phyloP scores from a whole-genome alignment of 2,888 invertebrate species.

The Lycophotia porphyrea region DNA sequence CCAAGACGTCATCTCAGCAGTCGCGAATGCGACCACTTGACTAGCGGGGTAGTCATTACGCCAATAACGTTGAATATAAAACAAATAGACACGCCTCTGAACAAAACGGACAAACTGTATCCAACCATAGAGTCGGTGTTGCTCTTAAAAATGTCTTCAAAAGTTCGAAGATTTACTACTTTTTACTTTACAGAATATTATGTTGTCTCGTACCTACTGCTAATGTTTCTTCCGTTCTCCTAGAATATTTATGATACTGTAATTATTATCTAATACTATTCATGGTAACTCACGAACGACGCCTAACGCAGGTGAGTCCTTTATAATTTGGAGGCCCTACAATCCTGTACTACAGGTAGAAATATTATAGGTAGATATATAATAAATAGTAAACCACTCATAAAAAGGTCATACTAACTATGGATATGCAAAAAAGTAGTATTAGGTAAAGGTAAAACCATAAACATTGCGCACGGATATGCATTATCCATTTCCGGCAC shows the following conservation, averaged over 20 bases:
- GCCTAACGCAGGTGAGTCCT: neutral
- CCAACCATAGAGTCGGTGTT: neutral
- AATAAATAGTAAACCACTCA: neutral
- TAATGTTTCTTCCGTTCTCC: neutral
- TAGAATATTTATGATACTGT: neutral
- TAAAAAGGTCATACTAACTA: neutral
- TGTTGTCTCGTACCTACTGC: neutral
- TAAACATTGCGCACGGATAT: constrained; percentile 16
- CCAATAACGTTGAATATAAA: neutral
- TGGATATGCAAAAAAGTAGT: no score
- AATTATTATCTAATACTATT: neutral
- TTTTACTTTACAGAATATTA: neutral
- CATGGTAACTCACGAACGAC: neutral
- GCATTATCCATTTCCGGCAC: constrained; percentile 36
- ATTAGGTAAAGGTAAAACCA: neutral
- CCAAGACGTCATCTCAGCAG: no score
- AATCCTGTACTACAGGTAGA: neutral
- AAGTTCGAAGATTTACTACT: neutral
- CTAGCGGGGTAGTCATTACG: no score
- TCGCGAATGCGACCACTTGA: no score
- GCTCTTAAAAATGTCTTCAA: neutral
- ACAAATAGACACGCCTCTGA: neutral
- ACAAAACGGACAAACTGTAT: neutral
- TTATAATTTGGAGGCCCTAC: neutral
- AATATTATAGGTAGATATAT: no score